Evolutionary conservation across 2,888 invertebrate genomes (phyloP).

Genomic region (Cyrtodaria siliqua): DNA sequence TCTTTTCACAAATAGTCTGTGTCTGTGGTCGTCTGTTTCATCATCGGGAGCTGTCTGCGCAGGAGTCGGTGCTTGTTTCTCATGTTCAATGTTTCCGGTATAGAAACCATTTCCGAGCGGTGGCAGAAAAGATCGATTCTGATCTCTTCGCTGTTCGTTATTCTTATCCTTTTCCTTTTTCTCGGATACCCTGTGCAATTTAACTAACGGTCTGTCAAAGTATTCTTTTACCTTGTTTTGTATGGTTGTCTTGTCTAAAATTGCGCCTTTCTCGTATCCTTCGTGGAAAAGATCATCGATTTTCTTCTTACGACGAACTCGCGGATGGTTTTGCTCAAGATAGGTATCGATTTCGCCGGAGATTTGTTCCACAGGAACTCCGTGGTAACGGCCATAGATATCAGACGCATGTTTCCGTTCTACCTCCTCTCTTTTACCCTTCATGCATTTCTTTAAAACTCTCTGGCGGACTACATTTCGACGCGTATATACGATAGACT

Average conservation of each 20-base stretch:
- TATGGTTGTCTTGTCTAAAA: constrained; percentile 49
- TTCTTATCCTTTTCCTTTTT: constrained; percentile 2
- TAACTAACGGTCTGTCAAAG: constrained; percentile 56
- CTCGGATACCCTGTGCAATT: constrained; percentile 23
- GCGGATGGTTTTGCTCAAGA: constrained; percentile 65
- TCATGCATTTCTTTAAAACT: constrained; percentile 68
- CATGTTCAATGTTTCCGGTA: constrained; percentile 28
- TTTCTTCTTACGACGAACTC: constrained; percentile 55
- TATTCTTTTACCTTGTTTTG: constrained; percentile 50
- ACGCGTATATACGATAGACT: constrained; percentile 58
- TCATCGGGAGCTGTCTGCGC: background rate
- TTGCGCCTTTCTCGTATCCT: constrained; percentile 57
- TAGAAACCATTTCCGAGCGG: constrained; percentile 42
- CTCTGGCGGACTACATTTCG: constrained; percentile 62
- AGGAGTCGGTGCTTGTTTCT: background rate
- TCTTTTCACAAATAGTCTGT: constrained; percentile 38
- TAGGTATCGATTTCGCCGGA: constrained; percentile 61
- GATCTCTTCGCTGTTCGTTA: background rate
- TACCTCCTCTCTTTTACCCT: constrained; percentile 60
- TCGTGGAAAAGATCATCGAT: constrained; percentile 61
- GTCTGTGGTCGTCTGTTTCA: background rate
- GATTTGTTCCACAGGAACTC: constrained; percentile 61
- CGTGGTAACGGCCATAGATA: constrained; percentile 64
- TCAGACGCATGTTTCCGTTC: constrained; percentile 35
- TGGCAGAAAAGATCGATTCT: background rate